A percentile compares a stretch with the other conserved stretches of the same genome.
These are phyloP conservation scores for Rhyzopertha dominica DNA, from an alignment of 1,140 invertebrate species.

Conservation along the genomic window DNA sequence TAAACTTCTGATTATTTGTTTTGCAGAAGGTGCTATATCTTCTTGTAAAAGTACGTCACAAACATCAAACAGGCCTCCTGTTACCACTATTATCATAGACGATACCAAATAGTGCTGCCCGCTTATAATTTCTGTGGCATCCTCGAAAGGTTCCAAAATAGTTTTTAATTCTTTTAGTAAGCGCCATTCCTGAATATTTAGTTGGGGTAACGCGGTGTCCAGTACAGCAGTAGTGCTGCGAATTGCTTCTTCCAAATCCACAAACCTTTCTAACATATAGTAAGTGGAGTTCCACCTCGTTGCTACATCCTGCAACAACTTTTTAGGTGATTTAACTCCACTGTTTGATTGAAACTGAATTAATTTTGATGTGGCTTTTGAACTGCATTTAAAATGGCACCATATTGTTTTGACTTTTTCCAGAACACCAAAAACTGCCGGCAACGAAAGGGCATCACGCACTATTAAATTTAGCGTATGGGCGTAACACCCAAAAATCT, in stretches of 20 bases:
- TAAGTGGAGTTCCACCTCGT: constrained; percentile 21
- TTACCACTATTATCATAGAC: constrained; percentile 18
- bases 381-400: constrained; percentile 23
- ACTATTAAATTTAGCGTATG: constrained; percentile 23
- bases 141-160: constrained; percentile 22
- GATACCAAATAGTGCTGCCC: constrained; percentile 5
- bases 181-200: constrained; percentile 10
- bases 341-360: constrained; percentile 14
- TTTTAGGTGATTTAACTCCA: constrained; percentile 1
- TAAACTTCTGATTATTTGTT: not conserved
- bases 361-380: constrained; percentile 19
- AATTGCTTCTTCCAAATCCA: constrained; percentile 13
- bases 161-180: constrained; percentile 13
- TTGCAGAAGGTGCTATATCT: constrained; percentile 2
- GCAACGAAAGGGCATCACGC: constrained; percentile 16
- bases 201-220: constrained; percentile 4
- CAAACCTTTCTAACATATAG: constrained; percentile 16
- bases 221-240: constrained; percentile 9
- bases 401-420: constrained; percentile 27
- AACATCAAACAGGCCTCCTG: constrained; percentile 6
- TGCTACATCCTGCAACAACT: constrained; percentile 16
- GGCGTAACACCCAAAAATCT: constrained; percentile 12
- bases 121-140: constrained; percentile 21
- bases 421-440: constrained; percentile 6
- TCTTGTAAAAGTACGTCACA: constrained; percentile 9